Percentiles rank a stretch among this genome's conserved stretches.
Conservation (phyloP, 2,113 vertebrate species). For the Phaethornis superciliosus region DNA sequence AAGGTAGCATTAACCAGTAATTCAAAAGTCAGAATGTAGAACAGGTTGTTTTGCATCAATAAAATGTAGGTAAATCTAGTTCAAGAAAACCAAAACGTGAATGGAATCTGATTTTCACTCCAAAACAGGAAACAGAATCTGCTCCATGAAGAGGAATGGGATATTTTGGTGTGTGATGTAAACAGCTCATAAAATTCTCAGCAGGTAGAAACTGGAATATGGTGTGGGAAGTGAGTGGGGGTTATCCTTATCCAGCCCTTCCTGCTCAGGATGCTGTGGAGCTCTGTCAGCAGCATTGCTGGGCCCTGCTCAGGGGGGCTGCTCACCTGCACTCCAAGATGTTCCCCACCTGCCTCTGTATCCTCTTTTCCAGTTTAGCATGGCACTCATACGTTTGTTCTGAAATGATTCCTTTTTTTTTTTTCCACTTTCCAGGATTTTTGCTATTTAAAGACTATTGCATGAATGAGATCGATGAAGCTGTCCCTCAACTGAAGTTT, state of each 20-base stretch:
- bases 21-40: neutral
- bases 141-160: neutral
- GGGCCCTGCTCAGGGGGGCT: rapidly evolving
- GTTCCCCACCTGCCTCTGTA: rapidly evolving
- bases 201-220: neutral
- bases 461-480: slow-evolving; percentile 94
- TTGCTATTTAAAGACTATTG: slow-evolving; percentile 97
- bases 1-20: neutral
- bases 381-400: rapidly evolving
- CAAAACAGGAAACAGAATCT: neutral
- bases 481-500: slow-evolving; percentile 95
- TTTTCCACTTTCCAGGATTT: slow-evolving; percentile 81
- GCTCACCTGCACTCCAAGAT: rapidly evolving
- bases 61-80: neutral
- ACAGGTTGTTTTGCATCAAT: neutral
- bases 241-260: neutral
- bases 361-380: neutral
- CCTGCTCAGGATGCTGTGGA: neutral
- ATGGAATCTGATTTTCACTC: neutral
- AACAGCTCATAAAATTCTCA: neutral
- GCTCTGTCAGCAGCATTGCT: neutral
- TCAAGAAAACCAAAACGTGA: neutral
- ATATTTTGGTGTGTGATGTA: neutral
- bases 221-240: neutral
- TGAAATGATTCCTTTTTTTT: neutral